Percentiles rank a stretch among this genome's conserved stretches.
These are phyloP conservation scores for Alloscopus bannaensis DNA, from an alignment of 2,888 invertebrate genomes.

Conservation along the genomic window DNA sequence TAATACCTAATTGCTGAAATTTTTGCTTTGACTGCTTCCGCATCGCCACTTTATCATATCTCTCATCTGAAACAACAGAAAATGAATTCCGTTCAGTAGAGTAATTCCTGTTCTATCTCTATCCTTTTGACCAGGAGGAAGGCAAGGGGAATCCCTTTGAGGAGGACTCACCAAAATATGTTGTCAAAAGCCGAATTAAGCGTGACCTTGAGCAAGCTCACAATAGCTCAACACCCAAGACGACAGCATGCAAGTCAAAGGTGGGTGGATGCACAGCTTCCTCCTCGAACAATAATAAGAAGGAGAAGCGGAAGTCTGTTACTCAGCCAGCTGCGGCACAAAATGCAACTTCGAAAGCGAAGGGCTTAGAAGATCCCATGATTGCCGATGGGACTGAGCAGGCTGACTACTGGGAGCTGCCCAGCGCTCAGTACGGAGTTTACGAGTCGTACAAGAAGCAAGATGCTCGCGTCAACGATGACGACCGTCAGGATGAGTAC, in stretches of 20 bases:
- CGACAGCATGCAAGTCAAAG: conserved; percentile 45
- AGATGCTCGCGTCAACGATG: background rate
- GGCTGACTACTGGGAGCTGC: conserved; percentile 64
- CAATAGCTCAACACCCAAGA: conserved; percentile 4
- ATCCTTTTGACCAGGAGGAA: background rate
- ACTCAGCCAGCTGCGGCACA: background rate
- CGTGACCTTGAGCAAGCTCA: conserved; percentile 38
- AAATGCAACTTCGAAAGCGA: conserved; percentile 20
- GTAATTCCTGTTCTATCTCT: background rate
- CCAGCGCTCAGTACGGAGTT: conserved; percentile 39
- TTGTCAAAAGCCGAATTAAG: conserved; percentile 42
- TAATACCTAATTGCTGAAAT: too few relatives aligned
- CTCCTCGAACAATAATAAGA: conserved; percentile 12
- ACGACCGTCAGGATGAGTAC: conserved; percentile 51
- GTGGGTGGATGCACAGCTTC: conserved; percentile 36
- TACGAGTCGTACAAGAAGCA: conserved; percentile 61
- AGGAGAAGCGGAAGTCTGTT: background rate
- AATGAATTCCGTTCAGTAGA: conserved; percentile 7
- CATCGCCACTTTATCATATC: too few relatives aligned
- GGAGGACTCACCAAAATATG: conserved; percentile 24
- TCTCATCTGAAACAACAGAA: too few relatives aligned
- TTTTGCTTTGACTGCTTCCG: too few relatives aligned
- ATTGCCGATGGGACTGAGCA: conserved; percentile 64
- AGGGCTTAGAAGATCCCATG: conserved; percentile 49
- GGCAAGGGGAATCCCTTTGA: conserved; percentile 3